Evolutionary conservation across 2,888 invertebrate species (phyloP), one percentile per base, ranked within the genome.

Genomic region (Smittia sp.): DNA sequence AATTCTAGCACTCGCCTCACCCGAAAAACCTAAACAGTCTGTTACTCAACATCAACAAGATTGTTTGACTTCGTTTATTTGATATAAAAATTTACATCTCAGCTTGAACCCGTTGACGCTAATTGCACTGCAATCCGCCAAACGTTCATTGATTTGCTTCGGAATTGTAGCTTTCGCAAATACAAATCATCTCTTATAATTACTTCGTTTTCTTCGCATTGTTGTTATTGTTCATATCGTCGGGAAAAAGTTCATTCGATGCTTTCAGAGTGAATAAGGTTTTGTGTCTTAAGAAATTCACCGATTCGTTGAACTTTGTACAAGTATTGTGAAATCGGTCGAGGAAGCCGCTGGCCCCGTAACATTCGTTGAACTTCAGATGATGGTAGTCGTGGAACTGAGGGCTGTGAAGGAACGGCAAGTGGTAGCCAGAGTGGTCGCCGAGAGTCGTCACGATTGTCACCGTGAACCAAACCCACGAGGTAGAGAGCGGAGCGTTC

Each of bases 381-480:
- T 72, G 72, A 62, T 72, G 72, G 38, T 39, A 72, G 9, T 72
- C 72, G 38, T 72, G 72, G 20, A 63, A 39, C 22, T 72, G 38
- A 6, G 62, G 58, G n/a, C 24, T 24, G 18, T 58, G 72, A n/a
- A 72, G 18, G 13, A 39, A 72, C 41, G 72, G 72, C 4, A 72
- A 39, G 18, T 72, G 72, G 62, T 39, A 72, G 1, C 69, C 69
- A 3, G 52, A 54, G 20, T 69, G 69, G 20, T 69, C 69, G 9
- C 54, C 54, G 18, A 54, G 52, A 25, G 69, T 69, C 1, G 52
- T 52, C 9, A 39, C 13, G 25, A 69, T 32, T 4, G 41, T 54
- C 18, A 39, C 54, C 1, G 41, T 13, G 4, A 25, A 20, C 15
- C 52, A 54, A 25, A 69, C 41, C 69, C 69, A 69, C 15, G 11